A percentile compares a stretch with the other conserved stretches of the same genome.
phyloP scores from a whole-genome alignment of 2,113 vertebrate species.

The Pteropus alecto region DNA sequence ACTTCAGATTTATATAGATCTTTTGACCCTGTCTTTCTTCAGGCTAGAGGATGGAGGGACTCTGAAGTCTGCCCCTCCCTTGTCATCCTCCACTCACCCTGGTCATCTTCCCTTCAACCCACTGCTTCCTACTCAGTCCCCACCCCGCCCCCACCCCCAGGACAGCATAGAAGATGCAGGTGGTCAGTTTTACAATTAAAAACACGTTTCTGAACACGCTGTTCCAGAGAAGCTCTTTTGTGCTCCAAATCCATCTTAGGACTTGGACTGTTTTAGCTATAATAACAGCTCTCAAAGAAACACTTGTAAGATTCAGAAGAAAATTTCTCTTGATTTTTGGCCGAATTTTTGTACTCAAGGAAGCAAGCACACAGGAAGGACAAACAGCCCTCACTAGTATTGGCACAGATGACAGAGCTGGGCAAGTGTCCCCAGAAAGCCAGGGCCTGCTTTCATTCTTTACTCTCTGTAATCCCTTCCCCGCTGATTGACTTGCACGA shows the following conservation, averaged over 20 bases:
- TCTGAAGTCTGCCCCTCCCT: neutral
- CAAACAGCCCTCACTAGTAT: neutral
- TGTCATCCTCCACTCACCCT: too few species aligned
- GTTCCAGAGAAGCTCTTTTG: conserved; percentile 54
- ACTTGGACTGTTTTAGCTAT: conserved; percentile 19
- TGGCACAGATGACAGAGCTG: conserved; percentile 37
- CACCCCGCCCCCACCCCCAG: neutral
- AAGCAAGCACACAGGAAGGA: conserved; percentile 72
- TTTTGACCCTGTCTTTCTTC: neutral
- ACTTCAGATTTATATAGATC: fast-evolving
- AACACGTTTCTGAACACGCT: conserved; percentile 56
- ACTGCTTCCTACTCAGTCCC: neutral
- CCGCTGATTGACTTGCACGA: too few species aligned
- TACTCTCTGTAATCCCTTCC: neutral
- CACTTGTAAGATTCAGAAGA: conserved; percentile 48
- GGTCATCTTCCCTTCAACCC: neutral
- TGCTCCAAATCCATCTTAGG: conserved; percentile 21
- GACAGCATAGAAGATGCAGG: conserved; percentile 39
- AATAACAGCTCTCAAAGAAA: conserved; percentile 58
- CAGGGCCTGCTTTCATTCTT: neutral
- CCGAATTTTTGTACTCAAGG: conserved; percentile 18
- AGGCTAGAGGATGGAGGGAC: neutral
- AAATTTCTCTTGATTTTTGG: conserved; percentile 47
- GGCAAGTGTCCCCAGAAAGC: conserved; percentile 42
- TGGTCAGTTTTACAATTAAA: conserved; percentile 39